Evolutionary conservation across 2,888 invertebrate species (phyloP), one percentile per base, ranked within the genome.

Genomic region (Pachymerium ferrugineum): DNA sequence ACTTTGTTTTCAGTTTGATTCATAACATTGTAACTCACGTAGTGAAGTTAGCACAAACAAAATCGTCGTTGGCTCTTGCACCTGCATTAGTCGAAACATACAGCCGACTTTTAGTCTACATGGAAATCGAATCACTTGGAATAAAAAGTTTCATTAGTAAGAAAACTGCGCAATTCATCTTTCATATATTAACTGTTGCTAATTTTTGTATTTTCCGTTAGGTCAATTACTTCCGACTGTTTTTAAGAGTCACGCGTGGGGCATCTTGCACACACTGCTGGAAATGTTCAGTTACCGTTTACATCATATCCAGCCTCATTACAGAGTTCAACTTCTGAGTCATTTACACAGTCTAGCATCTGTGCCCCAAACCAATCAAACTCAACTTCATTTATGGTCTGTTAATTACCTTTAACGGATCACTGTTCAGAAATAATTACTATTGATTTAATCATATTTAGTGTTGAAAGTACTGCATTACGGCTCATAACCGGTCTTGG

Each of bases 221-320:
- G 92, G 89, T 81, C 94, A 95, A 83, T 83, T 97, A 62, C 83
- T 97, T 77, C 95, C 97, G 0, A 91, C 90, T 29, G 95, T 95
- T 42, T 93, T 94, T 81, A 94, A 94, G 82, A 90, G 91, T 14
- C 93, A 95, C 79, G 94, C 94, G 0, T 95, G 95, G 95, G 94
- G 94, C 25, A 96, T 94, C 74, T 85, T 97, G n/a, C 95, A 97
- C 81, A 96, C 95, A 0, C 84, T 97, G 38, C 83, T 97, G 80
- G 97, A 97, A 83, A 97, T 97, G 96, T 96, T 97, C 82, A 94
- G 94, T 76, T 96, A 96, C 82, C 87, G 97, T 68, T 89, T 97
- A 83, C 96, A 97, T 82, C 97, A 97, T 82, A 95, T 97, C 77
- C 96, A 95, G 80, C 94, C 96, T 0, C 95, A 96, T 83, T 97